Evolutionary conservation across 2,797 vertebrate genomes (phyloP).

Genomic region (Esox lucius): DNA sequence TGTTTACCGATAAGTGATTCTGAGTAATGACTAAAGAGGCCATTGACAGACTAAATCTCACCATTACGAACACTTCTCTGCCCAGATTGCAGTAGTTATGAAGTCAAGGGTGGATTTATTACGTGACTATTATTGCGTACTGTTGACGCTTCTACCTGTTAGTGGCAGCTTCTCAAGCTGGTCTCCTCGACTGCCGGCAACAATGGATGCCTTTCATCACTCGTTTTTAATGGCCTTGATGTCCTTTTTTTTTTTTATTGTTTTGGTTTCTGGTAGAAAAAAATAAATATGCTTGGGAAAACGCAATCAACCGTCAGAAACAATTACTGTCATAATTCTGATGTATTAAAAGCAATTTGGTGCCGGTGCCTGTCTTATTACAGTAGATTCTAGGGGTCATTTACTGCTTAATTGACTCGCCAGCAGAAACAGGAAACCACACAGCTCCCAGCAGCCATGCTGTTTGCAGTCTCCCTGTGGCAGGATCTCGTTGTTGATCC

Average conservation of each 20-base stretch:
- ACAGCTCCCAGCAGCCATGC: conserved; percentile 45
- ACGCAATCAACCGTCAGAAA: conserved; percentile 66
- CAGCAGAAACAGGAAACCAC: conserved; percentile 62
- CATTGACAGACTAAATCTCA: conserved; percentile 5
- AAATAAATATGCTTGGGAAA: conserved; percentile 51
- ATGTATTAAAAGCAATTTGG: conserved; percentile 73
- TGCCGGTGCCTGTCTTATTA: conserved; percentile 67
- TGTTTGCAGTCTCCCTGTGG: conserved; percentile 61
- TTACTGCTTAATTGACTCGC: conserved; percentile 79
- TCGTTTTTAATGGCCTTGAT: conserved; percentile 25
- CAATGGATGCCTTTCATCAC: conserved; percentile 31
- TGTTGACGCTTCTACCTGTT: no score
- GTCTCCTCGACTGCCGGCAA: conserved; percentile 24
- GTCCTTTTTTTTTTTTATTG: conserved; percentile 48
- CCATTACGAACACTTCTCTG: no score
- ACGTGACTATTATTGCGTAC: neutral
- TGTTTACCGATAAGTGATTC: conserved; percentile 11
- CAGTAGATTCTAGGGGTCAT: conserved; percentile 74
- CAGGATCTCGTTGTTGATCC: conserved; percentile 50
- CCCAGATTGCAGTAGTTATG: neutral
- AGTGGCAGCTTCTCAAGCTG: neutral
- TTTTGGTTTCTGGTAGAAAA: conserved; percentile 32
- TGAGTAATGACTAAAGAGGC: conserved; percentile 11
- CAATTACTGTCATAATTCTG: conserved; percentile 76
- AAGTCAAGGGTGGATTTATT: neutral